Percentiles rank a stretch among this genome's conserved stretches.
Conservation (phyloP, 2,888 invertebrate species). For the Minunthozetes semirufus region DNA sequence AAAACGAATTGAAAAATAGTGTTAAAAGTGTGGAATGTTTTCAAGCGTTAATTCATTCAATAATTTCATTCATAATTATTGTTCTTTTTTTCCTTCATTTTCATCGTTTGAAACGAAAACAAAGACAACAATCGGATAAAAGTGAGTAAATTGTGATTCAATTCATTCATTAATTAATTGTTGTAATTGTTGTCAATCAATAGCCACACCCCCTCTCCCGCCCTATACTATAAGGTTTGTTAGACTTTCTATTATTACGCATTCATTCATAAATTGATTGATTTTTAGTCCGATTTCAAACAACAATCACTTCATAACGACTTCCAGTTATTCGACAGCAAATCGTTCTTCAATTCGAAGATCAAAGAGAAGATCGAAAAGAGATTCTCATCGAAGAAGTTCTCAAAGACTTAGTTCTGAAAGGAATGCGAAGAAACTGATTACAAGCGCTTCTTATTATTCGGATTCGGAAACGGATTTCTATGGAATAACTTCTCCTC, state of each 20-base stretch:
- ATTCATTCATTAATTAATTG: too few species aligned
- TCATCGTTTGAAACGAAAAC: neutral
- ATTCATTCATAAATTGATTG: neutral
- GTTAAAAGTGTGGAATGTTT: neutral
- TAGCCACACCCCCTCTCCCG: constrained; percentile 34
- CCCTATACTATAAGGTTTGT: constrained; percentile 26
- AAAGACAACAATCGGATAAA: too few species aligned
- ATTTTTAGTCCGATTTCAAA: too few species aligned
- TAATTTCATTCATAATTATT: neutral
- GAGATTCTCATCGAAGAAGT: too few species aligned
- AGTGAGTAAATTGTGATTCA: too few species aligned
- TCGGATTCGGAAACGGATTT: constrained; percentile 34
- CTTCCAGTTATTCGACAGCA: neutral
- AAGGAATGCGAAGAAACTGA: neutral
- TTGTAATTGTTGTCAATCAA: too few species aligned
- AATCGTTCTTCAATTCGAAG: neutral
- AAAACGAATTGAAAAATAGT: neutral
- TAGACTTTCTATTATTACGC: neutral
- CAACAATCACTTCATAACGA: neutral
- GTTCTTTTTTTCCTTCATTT: neutral
- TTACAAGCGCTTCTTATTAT: neutral
- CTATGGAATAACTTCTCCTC: constrained; percentile 20
- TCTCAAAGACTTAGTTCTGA: neutral
- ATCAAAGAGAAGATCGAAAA: neutral
- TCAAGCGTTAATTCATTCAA: neutral